Evolutionary conservation across 2,797 vertebrate genomes (phyloP), one percentile per base, ranked within the genome.

Genomic region (Kryptolebias ocellatus): DNA sequence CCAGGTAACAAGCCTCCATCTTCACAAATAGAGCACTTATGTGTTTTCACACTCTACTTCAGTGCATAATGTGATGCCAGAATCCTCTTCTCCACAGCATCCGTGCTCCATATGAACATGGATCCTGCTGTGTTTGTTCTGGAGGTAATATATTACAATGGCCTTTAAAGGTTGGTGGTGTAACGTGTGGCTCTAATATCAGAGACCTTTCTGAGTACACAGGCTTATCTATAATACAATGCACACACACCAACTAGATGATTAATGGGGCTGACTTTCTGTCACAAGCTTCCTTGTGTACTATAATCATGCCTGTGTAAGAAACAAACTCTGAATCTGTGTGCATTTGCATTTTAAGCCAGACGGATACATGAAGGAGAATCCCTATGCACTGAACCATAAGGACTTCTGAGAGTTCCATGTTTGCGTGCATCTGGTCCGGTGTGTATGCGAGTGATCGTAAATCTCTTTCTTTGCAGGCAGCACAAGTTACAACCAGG

Each of bases 321-420:
- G 53, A 53, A 24, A 52, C 39, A 45, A 20, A 55, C 12, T 20
- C 27, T 7, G 17, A 47, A 11, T 46, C 16, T 34, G 1, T 49
- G 7, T 59, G 20, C 53, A 31, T 51, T 10, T 31, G 37, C 28
- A 9, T 50, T 54, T 75, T 9, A 57, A 62, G 18, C 12, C 49
- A 8, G 67, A 74, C 15, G 20, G 18, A 70, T 69, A 44, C 12
- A 76, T 81, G 76, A 85, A 83, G 85, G 69, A 80, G 77, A 67
- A 70, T 57, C 67, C 54, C 50, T 9, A 37, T 5, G 15, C 74
- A n/a, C 5, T 46, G 34, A 45, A 45, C 16, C 4, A 2, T 46
- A 55, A 65, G 51, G 49, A 86, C 61, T 55, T 15, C 61, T 44
- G 29, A 49, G 16, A 47, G 24, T 57, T 57, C 28, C 45, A 8